Evolutionary conservation across 2,113 vertebrate genomes (phyloP).

Genomic region (Emydocephalus ijimae): DNA sequence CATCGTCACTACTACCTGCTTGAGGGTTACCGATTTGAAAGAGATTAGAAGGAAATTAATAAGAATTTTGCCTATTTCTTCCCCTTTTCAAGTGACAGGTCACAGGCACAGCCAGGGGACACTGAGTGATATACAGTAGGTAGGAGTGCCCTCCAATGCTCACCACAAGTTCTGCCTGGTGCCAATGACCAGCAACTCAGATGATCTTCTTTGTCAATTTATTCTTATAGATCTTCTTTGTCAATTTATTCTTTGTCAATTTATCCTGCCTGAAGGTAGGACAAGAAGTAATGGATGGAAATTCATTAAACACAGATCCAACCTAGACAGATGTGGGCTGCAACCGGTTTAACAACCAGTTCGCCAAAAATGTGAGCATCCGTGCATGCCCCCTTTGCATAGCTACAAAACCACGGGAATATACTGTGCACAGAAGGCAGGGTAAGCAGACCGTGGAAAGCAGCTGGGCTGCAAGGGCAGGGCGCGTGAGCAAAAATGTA

Average conservation of each 20-base stretch:
- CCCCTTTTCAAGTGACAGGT: neutral
- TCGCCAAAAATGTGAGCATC: too few relatives aligned
- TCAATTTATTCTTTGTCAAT: neutral
- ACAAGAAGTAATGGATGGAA: neutral
- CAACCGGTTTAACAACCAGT: too few relatives aligned
- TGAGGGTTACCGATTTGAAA: neutral
- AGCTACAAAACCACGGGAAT: too few relatives aligned
- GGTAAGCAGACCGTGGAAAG: too few relatives aligned
- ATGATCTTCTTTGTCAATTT: neutral
- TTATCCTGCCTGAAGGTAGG: neutral
- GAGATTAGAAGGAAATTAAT: neutral
- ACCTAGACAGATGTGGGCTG: too few relatives aligned
- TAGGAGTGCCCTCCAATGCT: neutral
- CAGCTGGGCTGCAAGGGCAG: too few relatives aligned
- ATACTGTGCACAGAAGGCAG: too few relatives aligned
- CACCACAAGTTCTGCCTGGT: neutral
- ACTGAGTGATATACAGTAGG: neutral
- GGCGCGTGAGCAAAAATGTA: too few relatives aligned
- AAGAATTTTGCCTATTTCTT: neutral
- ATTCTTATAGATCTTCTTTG: neutral
- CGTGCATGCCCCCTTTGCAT: too few relatives aligned
- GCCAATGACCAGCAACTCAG: neutral
- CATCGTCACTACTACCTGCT: neutral
- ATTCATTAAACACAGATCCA: neutral
- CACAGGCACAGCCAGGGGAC: neutral